Base-by-base conservation (phyloP, 37 sponge, comb jelly and placozoan genomes). In the Halichondria panicea region DNA sequence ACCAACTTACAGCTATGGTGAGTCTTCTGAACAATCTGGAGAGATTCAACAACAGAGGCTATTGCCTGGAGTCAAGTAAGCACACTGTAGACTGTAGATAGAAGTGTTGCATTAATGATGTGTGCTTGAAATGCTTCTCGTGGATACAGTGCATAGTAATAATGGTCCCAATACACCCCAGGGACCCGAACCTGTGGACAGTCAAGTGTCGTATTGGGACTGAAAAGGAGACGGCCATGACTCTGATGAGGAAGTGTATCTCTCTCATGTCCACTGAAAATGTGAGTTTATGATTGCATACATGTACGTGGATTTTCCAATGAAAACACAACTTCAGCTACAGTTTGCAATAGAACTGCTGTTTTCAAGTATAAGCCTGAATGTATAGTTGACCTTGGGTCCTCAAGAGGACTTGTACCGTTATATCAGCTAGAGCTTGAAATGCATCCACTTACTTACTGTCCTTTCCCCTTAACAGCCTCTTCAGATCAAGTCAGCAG, bases 121-220 rank as follows among this genome's bases (percentile, higher is more conserved):
- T n/a, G n/a, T n/a, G n/a, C n/a, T n/a, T n/a, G n/a, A n/a, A n/a
- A n/a, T n/a, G n/a, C n/a, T n/a, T n/a, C n/a, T n/a, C n/a, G n/a
- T n/a, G n/a, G n/a, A n/a, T n/a, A n/a, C n/a, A n/a, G n/a, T n/a
- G n/a, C n/a, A n/a, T n/a, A n/a, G n/a, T n/a, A n/a, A n/a, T n/a
- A n/a, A n/a, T n/a, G n/a, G n/a, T n/a, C n/a, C n/a, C n/a, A n/a
- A n/a, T n/a, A n/a, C 5, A 19, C 54, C 33, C 31, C 40, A 96
- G 94, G 67, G 96, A 98, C 59, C 99, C 99, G 22, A 93, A 95
- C 45, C 74, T 98, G 50, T 98, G 95, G 94, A 92, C 82, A 15
- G 91, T 98, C 13, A 98, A 98, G 79, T 98, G 99, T 34, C 63
- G 67, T 45, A 81, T 87, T 40, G 98, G 98, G 2, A 67, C 82